A percentile compares a stretch with the other conserved stretches of the same genome.
These are phyloP conservation scores for Therioaphis trifolii DNA, from an alignment of 2,888 invertebrate species.

Conservation along the genomic window DNA sequence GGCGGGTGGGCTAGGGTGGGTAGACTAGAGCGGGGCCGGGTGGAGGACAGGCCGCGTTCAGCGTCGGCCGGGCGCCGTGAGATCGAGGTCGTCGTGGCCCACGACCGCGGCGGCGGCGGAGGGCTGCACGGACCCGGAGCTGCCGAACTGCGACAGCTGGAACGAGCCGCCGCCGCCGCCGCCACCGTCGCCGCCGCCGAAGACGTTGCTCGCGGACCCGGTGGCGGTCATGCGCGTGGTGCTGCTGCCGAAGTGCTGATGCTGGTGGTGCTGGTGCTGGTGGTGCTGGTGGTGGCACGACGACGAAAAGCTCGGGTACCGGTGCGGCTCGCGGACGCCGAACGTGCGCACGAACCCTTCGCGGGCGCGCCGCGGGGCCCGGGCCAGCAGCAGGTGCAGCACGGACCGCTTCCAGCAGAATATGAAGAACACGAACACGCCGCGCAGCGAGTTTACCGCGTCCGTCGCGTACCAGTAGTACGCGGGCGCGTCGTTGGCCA, in stretches of 20 bases:
- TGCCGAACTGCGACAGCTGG: slow-evolving; percentile 61
- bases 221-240: background rate
- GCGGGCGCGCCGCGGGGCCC: slow-evolving; percentile 24
- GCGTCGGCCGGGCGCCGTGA: too few relatives aligned
- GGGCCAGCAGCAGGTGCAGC: slow-evolving; percentile 32
- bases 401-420: slow-evolving; percentile 67
- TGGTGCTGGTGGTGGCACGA: slow-evolving; percentile 19
- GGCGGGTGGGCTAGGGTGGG: too few relatives aligned
- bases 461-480: slow-evolving; percentile 67
- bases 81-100: too few relatives aligned
- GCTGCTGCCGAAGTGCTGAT: background rate
- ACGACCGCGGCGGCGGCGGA: background rate
- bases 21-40: too few relatives aligned
- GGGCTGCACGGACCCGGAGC: background rate
- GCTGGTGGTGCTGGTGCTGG: too few relatives aligned
- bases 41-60: too few relatives aligned
- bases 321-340: slow-evolving; percentile 17
- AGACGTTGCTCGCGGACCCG: slow-evolving; percentile 25
- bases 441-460: slow-evolving; percentile 67
- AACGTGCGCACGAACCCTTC: slow-evolving; percentile 18
- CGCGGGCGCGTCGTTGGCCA: slow-evolving; percentile 66
- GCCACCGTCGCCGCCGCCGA: too few relatives aligned
- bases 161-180: slow-evolving; percentile 60
- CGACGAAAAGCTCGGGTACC: slow-evolving; percentile 53
- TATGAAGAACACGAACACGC: slow-evolving; percentile 68